Evolutionary conservation across 2,797 vertebrate genomes (phyloP), one percentile per base, ranked within the genome.

Genomic region (Valencia hispanica): DNA sequence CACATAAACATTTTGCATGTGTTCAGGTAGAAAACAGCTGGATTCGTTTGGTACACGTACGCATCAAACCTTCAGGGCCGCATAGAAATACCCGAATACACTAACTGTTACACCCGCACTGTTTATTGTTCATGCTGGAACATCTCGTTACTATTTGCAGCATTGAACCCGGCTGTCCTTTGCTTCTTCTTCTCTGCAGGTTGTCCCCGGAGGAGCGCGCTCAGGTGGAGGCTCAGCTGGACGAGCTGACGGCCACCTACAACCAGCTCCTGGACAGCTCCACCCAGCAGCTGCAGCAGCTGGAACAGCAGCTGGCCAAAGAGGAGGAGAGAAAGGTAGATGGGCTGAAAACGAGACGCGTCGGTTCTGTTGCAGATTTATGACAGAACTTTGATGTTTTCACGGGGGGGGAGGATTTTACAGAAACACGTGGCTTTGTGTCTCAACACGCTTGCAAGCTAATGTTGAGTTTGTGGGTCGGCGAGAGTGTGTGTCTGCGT

Each of bases 301-400:
- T 99, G 77, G 97, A 98, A 90, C 96, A 95, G 76, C 96, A 97
- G 70, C 91, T 98, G 91, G 97, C 97, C 88, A 95, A 96, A 90
- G 97, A 99, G 93, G 95, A 97, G 69, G 96, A 98, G 70, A 96
- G 95, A 93, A 99, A 99, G 98, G 98, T 99, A 98, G 70, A 86
- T 32, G 32, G 78, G 68, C 45, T 5, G 43, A 48, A 34, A 68
- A 53, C 0, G 47, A 73, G 30, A 25, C 4, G 48, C 25, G 70
- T 15, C 47, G 41, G 25, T 15, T 32, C 0, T 18, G 7, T 34
- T 2, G 25, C 11, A 25, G 6, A 34, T 69, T 77, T 30, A 66
- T 63, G 43, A 57, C 59, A 25, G 8, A 72, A 1, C 73, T 20
- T 0, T 50, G 69, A n/a, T n/a, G n/a, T n/a, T n/a, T n/a, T n/a